Percentiles rank a stretch among this genome's conserved stretches.
Conservation (phyloP, 2,888 invertebrate genomes). For the Calameuta filiformis region DNA sequence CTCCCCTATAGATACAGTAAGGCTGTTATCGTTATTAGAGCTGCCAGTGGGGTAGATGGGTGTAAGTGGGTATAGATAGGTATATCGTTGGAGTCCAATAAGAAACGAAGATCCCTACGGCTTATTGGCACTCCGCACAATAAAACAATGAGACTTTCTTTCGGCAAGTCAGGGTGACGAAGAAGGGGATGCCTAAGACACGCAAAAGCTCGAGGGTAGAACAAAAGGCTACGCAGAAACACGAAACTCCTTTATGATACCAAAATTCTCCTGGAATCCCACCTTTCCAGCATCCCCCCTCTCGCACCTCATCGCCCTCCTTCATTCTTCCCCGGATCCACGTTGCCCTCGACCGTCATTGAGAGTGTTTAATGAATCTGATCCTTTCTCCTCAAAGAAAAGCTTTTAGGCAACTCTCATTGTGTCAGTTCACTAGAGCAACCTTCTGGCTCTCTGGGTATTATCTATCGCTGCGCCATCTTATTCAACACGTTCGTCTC, state of each 20-base stretch:
- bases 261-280: neutral
- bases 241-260: neutral
- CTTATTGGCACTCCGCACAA: neutral
- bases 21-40: neutral
- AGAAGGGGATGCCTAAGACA: neutral
- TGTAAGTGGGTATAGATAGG: too few species aligned
- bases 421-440: neutral
- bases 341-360: neutral
- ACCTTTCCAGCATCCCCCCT: neutral
- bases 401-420: neutral
- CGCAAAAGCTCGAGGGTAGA: neutral
- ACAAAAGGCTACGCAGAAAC: neutral
- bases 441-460: neutral
- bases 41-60: neutral
- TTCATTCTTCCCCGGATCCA: neutral
- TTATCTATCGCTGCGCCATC: neutral
- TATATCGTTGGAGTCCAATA: too few species aligned
- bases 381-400: neutral
- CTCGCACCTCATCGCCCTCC: neutral
- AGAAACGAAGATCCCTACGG: neutral
- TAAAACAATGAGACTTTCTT: neutral
- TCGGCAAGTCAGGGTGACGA: neutral
- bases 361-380: neutral
- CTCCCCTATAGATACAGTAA: neutral
- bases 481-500: neutral